Evolutionary conservation across 2,113 vertebrate genomes (phyloP), one percentile per base, ranked within the genome.

Genomic region (Lampris incognitus): DNA sequence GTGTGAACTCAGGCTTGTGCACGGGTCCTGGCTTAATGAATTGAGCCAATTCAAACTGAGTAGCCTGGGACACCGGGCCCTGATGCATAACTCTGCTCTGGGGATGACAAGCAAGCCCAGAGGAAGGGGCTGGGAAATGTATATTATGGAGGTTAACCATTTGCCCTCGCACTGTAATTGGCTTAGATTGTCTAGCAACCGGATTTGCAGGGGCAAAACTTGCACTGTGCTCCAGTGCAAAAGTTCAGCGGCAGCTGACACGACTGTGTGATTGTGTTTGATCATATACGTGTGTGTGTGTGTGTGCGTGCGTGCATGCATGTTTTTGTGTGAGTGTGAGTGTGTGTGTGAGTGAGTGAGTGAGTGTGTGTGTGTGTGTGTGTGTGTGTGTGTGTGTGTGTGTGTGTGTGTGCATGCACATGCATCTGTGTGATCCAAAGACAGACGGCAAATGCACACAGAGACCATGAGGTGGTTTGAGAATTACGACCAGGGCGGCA

Each of bases 161-260:
- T 92, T 94, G 94, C 95, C 96, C 95, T 94, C 92, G 81, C 88
- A 95, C 95, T 95, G 95, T 98, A 97, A 97, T 98, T 98, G 96
- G 96, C 96, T 98, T 98, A 97, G 96, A 97, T 97, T 96, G 96
- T 97, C 96, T 96, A 95, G 94, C 95, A 96, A 96, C 95, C 95
- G 95, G 96, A 97, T 97, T 97, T 97, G 95, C 93, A 94, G 92
- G 94, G 92, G 93, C 93, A 91, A 93, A 94, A 95, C 94, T 89
- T 89, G 88, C 82, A 37, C 80, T 77, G 55, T 57, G 79, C 74
- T 84, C 73, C 79, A 71, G 90, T 91, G 90, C 90, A 92, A 90
- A 90, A 91, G 92, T 92, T 94, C 90, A 92, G 74, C 88, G 48
- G 78, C 64, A 80, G 60, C 79, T 76, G 56, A 83, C 86, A 71